Percentiles rank a stretch among this genome's conserved stretches.
Evolutionary conservation across 2,113 vertebrate species (phyloP).

Genomic region (Saguinus imperator): DNA sequence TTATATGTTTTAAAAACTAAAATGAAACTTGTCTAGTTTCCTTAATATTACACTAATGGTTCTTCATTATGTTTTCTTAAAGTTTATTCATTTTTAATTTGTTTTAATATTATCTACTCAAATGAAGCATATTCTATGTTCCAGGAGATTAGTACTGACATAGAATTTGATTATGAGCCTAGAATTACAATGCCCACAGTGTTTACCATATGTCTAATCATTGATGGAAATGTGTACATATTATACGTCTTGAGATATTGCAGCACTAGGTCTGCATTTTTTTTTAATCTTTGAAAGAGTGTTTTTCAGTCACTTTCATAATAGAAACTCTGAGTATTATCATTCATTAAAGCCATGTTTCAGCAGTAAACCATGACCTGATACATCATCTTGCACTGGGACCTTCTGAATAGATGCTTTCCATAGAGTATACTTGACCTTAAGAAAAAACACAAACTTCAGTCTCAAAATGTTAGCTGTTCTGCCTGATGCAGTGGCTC

Average conservation of each 20-base stretch:
- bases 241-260: neutral
- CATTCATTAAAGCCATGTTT: neutral
- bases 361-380: neutral
- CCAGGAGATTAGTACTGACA: neutral
- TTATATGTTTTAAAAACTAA: slow-evolving; percentile 40
- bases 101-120: neutral
- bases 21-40: slow-evolving; percentile 28
- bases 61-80: slow-evolving; percentile 9
- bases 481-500: neutral
- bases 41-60: neutral
- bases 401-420: neutral
- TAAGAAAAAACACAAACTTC: neutral
- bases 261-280: neutral
- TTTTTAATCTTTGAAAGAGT: neutral
- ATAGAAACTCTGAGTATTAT: neutral
- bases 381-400: neutral
- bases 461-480: neutral
- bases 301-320: slow-evolving; percentile 19
- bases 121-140: slow-evolving; percentile 12
- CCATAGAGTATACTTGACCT: neutral
- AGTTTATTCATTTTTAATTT: slow-evolving; percentile 4
- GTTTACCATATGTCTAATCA: neutral
- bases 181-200: neutral
- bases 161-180: slow-evolving; percentile 6
- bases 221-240: slow-evolving; percentile 24